Percentiles rank a stretch among this genome's conserved stretches.
Conservation (phyloP, 2,888 invertebrate species). For the Melanotus villosus region DNA sequence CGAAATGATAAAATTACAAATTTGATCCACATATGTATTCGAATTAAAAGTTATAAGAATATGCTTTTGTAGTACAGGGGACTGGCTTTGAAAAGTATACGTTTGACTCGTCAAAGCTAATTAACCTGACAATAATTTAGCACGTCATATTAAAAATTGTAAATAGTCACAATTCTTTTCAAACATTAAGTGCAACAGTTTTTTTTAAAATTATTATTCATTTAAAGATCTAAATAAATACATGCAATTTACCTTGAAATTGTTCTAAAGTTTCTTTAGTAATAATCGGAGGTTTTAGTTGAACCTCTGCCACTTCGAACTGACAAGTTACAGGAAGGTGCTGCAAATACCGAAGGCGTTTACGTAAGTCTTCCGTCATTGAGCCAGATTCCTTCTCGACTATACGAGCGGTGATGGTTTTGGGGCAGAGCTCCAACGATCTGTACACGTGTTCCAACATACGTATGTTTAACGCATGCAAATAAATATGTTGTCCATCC, state of each 20-base stretch:
- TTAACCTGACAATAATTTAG: slow-evolving; percentile 62
- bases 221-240: neutral
- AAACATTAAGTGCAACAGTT: slow-evolving; percentile 25
- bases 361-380: slow-evolving; percentile 86
- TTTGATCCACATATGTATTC: too few relatives aligned
- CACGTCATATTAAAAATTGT: slow-evolving; percentile 53
- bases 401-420: slow-evolving; percentile 80
- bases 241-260: slow-evolving; percentile 75
- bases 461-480: slow-evolving; percentile 91
- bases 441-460: slow-evolving; percentile 92
- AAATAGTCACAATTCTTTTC: slow-evolving; percentile 22
- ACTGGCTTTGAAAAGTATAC: slow-evolving; percentile 62
- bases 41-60: too few relatives aligned
- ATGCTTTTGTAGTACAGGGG: slow-evolving; percentile 65
- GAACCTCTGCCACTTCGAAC: slow-evolving; percentile 91
- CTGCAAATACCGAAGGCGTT: slow-evolving; percentile 81
- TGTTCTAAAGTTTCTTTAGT: slow-evolving; percentile 76
- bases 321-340: slow-evolving; percentile 94
- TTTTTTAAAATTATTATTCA: neutral
- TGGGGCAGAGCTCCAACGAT: slow-evolving; percentile 83
- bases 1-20: too few relatives aligned
- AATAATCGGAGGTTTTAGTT: slow-evolving; percentile 81
- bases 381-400: slow-evolving; percentile 91
- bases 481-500: slow-evolving; percentile 93
- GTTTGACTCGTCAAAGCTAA: slow-evolving; percentile 59